phyloP scores from a whole-genome alignment of 2,888 invertebrate genomes.

The Amiota mariae region DNA sequence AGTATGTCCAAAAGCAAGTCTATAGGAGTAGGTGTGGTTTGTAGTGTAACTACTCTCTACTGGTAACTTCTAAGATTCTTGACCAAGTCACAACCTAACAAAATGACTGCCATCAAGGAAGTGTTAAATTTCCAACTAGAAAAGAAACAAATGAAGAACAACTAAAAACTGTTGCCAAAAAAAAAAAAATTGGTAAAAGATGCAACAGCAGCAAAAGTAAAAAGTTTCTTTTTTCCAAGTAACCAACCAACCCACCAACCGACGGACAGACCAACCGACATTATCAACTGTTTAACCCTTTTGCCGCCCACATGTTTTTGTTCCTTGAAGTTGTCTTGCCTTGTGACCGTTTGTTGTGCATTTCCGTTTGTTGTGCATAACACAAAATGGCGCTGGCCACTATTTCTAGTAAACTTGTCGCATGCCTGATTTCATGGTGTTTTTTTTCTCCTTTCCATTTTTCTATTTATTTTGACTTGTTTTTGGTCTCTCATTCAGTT shows the following conservation, averaged over 20 bases:
- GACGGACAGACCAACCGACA: no score
- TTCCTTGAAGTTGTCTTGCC: not conserved
- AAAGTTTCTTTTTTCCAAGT: not conserved
- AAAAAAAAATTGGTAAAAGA: not conserved
- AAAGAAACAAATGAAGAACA: not conserved
- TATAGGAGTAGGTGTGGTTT: not conserved
- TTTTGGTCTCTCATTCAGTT: not conserved
- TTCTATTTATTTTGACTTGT: not conserved
- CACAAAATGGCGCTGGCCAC: conserved; percentile 3
- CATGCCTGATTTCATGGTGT: not conserved
- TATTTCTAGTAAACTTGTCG: conserved; percentile 28
- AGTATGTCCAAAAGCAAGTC: not conserved
- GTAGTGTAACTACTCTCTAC: no score
- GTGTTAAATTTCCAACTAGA: conserved; percentile 51
- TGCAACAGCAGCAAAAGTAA: conserved; percentile 24
- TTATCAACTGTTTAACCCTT: conserved; percentile 13
- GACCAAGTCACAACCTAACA: not conserved
- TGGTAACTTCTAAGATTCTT: no score
- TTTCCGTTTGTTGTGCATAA: conserved; percentile 23
- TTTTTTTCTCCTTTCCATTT: not conserved
- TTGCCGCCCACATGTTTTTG: conserved; percentile 4
- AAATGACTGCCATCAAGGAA: conserved; percentile 44
- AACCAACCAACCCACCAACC: no score
- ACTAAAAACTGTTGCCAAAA: conserved; percentile 30
- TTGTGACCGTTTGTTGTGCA: conserved; percentile 8